Base-by-base conservation (phyloP, 2,797 vertebrate species). In the Furcifer pardalis region DNA sequence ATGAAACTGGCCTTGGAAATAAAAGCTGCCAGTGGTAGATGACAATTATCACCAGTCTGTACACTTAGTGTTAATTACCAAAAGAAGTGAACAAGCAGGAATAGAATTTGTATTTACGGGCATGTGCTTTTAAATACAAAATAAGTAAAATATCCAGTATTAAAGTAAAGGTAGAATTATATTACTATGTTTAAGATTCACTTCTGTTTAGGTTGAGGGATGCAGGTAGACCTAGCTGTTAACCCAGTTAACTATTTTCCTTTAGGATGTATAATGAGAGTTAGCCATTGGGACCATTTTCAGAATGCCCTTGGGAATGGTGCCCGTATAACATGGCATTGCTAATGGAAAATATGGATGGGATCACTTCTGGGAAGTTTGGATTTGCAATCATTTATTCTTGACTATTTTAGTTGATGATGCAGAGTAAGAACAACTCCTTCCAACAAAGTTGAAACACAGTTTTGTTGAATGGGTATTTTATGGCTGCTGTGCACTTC, bases 1-100 rank as follows among this genome's bases (percentile, higher is more conserved):
- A 23, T 71, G 63, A 73, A 72, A 10, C 32, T 63, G 76, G 42
- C n/a, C 56, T 71, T 44, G 35, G 84, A 91, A 89, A 91, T 86
- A 89, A 85, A n/a, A 92, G 83, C 19, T 84, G 89, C 21, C 77
- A 56, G 21, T 74, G 46, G 5, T 37, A 60, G 25, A 52, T 13
- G 19, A 37, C 25, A 25, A 23, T 23, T 69, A 21, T 49, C 75
- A 12, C 4, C 49, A 72, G 59, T 2, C 30, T 69, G 27, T 59
- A 25, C 63, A 44, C 27, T 78, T 35, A 42, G 32, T 7, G 17
- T 46, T 60, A 46, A 71, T 84, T 42, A 59, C 73, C 19, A 42
- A 83, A 56, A 23, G 32, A 52, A 77, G 32, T 66, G 42, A 72
- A 82, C 35, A 13, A 44, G 42, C n/a, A 8, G 10, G n/a, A 42